These are phyloP conservation scores for Drosophila lacteicornis DNA, from an alignment of 1,140 invertebrate genomes.

Conservation along the genomic window DNA sequence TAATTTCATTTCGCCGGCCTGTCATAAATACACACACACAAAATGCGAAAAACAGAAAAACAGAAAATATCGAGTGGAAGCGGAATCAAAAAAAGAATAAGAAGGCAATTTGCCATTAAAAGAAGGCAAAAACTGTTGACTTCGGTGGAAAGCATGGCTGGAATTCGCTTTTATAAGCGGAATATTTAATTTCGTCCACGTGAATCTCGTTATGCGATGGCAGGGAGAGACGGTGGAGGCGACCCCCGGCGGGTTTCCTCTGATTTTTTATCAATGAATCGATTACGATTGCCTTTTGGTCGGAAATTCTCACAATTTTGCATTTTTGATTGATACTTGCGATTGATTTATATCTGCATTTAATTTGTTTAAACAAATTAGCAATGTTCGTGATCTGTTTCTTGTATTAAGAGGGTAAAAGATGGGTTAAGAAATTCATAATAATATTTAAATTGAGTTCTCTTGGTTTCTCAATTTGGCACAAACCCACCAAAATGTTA, in stretches of 20 bases:
- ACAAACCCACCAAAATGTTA: neutral
- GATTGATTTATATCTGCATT: too few relatives aligned
- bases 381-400: too few relatives aligned
- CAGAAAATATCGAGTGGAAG: conserved; percentile 4
- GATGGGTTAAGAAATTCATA: neutral
- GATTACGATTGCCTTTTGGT: neutral
- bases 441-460: neutral
- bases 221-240: neutral
- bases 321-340: neutral
- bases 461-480: conserved; percentile 5
- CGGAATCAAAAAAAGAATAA: conserved; percentile 17
- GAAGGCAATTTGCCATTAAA: conserved; percentile 15
- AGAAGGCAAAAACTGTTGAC: conserved; percentile 16
- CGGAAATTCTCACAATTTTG: neutral
- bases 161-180: conserved; percentile 8
- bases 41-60: conserved; percentile 33
- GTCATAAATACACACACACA: conserved; percentile 61
- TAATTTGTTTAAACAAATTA: neutral
- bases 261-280: conserved; percentile 15
- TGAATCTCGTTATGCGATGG: conserved; percentile 2
- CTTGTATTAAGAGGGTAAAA: too few relatives aligned
- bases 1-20: conserved; percentile 50
- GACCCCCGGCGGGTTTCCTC: neutral
- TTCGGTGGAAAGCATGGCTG: conserved; percentile 3
- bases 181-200: conserved; percentile 21